phyloP scores from a whole-genome alignment of 2,113 vertebrate species.

The Ia io region DNA sequence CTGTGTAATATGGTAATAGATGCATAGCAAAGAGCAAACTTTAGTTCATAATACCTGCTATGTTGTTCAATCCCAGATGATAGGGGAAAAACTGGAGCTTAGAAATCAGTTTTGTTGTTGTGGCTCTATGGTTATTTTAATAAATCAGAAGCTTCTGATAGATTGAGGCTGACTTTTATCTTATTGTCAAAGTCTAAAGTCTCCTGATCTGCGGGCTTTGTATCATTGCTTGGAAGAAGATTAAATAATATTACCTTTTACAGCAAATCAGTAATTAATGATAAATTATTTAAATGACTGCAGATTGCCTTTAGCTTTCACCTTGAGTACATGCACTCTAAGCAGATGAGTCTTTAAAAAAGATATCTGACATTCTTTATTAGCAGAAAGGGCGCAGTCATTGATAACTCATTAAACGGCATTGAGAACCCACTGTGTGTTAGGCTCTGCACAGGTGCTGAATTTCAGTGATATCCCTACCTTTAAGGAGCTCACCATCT shows the following conservation, averaged over 20 bases:
- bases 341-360: neutral
- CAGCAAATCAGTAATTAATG: slow-evolving; percentile 33
- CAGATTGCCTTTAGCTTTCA: slow-evolving; percentile 26
- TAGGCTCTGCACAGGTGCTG: neutral
- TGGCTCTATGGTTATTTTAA: neutral
- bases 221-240: slow-evolving; percentile 7
- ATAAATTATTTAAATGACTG: slow-evolving; percentile 49
- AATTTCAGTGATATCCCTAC: neutral
- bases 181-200: neutral
- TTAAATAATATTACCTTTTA: slow-evolving; percentile 36
- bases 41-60: neutral
- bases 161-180: neutral
- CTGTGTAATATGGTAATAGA: neutral
- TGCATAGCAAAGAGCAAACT: neutral
- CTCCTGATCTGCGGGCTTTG: neutral
- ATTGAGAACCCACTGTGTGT: neutral
- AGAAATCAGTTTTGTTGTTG: neutral
- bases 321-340: neutral
- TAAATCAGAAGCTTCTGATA: slow-evolving; percentile 25
- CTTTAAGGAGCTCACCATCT: neutral
- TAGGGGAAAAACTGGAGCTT: neutral
- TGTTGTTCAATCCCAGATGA: neutral
- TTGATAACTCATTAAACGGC: neutral
- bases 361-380: neutral
- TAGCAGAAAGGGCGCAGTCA: neutral